These are phyloP conservation scores for Ormia ochracea DNA, from an alignment of 2,888 invertebrate species.

Conservation along the genomic window DNA sequence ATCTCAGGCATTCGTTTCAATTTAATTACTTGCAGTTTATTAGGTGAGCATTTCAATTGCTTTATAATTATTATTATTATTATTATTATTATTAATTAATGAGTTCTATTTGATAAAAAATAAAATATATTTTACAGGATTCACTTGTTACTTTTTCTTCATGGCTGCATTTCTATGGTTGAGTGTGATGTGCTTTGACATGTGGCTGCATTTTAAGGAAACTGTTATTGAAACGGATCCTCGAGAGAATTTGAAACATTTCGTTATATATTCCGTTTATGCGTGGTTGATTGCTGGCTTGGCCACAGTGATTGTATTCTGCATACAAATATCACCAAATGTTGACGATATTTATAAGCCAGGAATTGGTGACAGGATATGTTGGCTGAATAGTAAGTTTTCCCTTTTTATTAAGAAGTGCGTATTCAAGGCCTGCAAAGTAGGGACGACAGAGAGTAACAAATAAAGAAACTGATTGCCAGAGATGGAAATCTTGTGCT, in stretches of 20 bases:
- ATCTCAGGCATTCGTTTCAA: not conserved
- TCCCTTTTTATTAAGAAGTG: too few species aligned
- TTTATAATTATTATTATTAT: not conserved
- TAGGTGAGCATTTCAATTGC: constrained; percentile 70
- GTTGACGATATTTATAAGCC: constrained; percentile 72
- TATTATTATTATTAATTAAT: not conserved
- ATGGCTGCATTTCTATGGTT: constrained; percentile 89
- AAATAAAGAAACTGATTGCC: not conserved
- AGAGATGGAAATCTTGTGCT: too few species aligned
- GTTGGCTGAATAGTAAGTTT: constrained; percentile 79
- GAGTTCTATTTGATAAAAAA: not conserved
- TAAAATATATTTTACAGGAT: constrained; percentile 59
- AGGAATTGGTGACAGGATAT: constrained; percentile 76
- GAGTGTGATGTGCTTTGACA: constrained; percentile 88
- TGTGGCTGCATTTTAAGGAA: constrained; percentile 80
- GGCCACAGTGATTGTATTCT: constrained; percentile 37
- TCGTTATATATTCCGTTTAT: constrained; percentile 63
- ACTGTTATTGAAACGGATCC: constrained; percentile 24
- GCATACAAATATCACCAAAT: constrained; percentile 65
- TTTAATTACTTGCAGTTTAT: constrained; percentile 64
- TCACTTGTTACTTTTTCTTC: constrained; percentile 81
- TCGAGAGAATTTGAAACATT: constrained; percentile 53
- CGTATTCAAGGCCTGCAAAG: too few species aligned
- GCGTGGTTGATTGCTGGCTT: constrained; percentile 63
- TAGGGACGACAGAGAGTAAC: too few species aligned